Conservation (phyloP, 2,113 vertebrate species). For the Tursiops truncatus region DNA sequence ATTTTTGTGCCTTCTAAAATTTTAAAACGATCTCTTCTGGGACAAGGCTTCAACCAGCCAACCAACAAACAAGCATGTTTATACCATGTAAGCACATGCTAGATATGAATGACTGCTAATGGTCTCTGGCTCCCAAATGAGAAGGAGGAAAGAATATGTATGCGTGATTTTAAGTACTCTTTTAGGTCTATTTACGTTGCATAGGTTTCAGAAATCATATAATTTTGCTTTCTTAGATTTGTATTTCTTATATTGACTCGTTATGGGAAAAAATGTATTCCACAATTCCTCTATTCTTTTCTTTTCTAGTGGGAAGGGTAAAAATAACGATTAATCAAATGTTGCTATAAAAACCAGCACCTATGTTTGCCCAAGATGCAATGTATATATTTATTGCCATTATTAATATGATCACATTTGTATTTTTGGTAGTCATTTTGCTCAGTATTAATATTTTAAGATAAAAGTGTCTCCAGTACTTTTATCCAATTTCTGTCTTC, state of each 20-base stretch:
- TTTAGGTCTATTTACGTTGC: background rate
- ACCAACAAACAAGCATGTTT: background rate
- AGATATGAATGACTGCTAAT: background rate
- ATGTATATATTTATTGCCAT: background rate
- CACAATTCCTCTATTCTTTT: background rate
- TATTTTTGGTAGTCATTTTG: conserved; percentile 30
- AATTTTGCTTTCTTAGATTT: background rate
- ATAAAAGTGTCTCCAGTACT: conserved; percentile 24
- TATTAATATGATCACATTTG: conserved; percentile 47
- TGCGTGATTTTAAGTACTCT: background rate
- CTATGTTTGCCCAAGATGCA: background rate
- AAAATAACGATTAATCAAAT: conserved; percentile 9
- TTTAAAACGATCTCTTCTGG: background rate
- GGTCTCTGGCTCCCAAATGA: background rate
- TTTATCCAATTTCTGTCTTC: background rate
- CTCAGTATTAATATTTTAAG: conserved; percentile 52
- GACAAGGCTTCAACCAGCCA: background rate
- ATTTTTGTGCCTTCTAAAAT: background rate
- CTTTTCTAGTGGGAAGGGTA: background rate
- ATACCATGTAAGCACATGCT: background rate
- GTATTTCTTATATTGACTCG: background rate
- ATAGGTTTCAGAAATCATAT: background rate
- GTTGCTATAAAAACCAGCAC: conserved; percentile 22
- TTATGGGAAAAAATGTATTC: background rate
- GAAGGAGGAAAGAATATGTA: background rate